phyloP scores from a whole-genome alignment of 2,888 invertebrate genomes.

The Uloborus plumipes region DNA sequence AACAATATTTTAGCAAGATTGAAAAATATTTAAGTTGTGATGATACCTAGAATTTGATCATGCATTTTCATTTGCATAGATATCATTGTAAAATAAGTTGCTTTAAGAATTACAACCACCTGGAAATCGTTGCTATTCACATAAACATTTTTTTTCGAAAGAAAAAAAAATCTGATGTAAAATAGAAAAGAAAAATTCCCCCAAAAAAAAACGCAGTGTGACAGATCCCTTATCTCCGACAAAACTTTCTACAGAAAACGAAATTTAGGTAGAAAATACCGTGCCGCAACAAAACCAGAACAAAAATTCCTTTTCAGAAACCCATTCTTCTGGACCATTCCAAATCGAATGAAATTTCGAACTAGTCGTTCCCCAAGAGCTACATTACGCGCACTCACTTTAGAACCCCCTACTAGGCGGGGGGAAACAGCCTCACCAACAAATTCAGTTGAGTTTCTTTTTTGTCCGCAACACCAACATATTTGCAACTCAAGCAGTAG shows the following conservation, averaged over 20 bases:
- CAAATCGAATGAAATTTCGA: slow-evolving; percentile 58
- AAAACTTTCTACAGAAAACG: slow-evolving; percentile 40
- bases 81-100: too few species aligned
- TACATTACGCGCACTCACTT: slow-evolving; percentile 36
- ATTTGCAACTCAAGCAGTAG: slow-evolving; percentile 56
- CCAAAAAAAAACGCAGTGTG: too few species aligned
- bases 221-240: slow-evolving; percentile 14
- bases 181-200: too few species aligned
- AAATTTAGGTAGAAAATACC: slow-evolving; percentile 56
- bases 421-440: slow-evolving; percentile 23
- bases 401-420: slow-evolving; percentile 11
- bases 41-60: too few species aligned
- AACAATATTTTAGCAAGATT: too few species aligned
- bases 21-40: too few species aligned
- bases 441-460: slow-evolving; percentile 51
- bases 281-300: slow-evolving; percentile 18
- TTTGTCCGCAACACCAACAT: slow-evolving; percentile 58
- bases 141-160: too few species aligned
- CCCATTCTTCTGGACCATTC: slow-evolving; percentile 56
- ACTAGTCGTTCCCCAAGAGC: slow-evolving; percentile 42
- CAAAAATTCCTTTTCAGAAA: slow-evolving; percentile 51
- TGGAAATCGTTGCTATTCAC: too few species aligned
- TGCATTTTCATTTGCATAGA: too few species aligned
- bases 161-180: too few species aligned
- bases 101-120: too few species aligned